Evolutionary conservation across 2,888 invertebrate genomes (phyloP), one percentile per base, ranked within the genome.

Genomic region (Polydrusus pterygomalis): DNA sequence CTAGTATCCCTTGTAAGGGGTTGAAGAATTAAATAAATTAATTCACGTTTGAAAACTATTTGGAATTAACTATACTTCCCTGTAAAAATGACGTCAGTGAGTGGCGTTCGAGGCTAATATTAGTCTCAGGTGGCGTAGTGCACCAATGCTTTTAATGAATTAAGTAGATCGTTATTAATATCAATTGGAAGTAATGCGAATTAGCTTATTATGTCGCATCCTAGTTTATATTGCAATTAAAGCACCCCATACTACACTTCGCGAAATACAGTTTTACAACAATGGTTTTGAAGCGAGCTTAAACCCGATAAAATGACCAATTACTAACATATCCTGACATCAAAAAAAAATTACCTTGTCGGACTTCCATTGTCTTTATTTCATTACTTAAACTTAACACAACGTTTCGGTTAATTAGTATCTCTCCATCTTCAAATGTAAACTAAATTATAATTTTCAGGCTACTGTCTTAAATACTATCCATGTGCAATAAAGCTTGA

Each of bases 191-290:
- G 70, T 70, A 70, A 70, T 70, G 70, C 43, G 49, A 70, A 70
- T 70, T 70, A 70, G 70, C 70, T 18, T 70, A 70, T 70, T 62
- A 62, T 70, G 70, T 62, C 70, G 70, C 70, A 62, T 62, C 70
- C 70, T 70, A 70, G 67, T 67, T 67, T 58, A 58, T 38, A 54
- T 54, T 58, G 30, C n/a, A 54, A 54, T 54, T 54, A 54, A 30
- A 5, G 13, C n/a, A 6, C 54, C 30, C 54, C 7, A 25, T 20
- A 25, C 54, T n/a, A 13, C n/a, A 30, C n/a, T 47, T 17, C 1
- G 17, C 47, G 17, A 3, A 47, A 17, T 17, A 17, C 7, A 9
- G 9, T 6, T 17, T 47, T 43, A 43, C 15, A 47, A 43, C 43
- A 40, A 13, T 40, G 7, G 7, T 10, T 13, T 13, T 43, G 8